A percentile compares a stretch with the other conserved stretches of the same genome.
These are phyloP conservation scores for Muscicapa striata DNA, from an alignment of 2,797 vertebrate species.

Conservation along the genomic window DNA sequence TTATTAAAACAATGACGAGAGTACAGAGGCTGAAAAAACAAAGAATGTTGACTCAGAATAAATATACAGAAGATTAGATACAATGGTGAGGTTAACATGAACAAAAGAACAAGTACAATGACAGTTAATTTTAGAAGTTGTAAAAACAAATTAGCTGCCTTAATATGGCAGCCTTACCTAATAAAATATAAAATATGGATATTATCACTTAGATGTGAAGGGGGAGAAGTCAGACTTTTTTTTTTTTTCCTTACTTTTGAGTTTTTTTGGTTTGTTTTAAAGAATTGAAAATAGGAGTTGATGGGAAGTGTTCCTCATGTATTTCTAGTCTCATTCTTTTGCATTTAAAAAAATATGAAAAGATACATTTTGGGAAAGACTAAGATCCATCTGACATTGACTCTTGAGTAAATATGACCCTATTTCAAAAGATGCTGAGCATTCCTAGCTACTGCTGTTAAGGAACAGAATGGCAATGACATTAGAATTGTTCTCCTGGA, in stretches of 20 bases:
- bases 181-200: background rate
- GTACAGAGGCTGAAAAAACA: background rate
- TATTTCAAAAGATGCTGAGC: background rate
- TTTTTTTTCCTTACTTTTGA: accelerated
- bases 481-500: background rate
- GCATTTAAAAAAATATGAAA: background rate
- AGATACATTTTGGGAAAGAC: background rate
- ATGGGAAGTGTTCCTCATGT: background rate
- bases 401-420: background rate
- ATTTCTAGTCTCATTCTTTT: background rate
- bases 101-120: background rate
- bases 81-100: background rate
- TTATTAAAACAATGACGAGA: background rate
- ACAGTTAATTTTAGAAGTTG: conserved; percentile 21
- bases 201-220: background rate
- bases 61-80: conserved; percentile 23
- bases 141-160: conserved; percentile 32
- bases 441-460: background rate
- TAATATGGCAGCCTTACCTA: background rate
- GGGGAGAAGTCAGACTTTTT: background rate
- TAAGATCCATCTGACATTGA: background rate
- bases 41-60: conserved; percentile 21
- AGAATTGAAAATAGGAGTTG: background rate
- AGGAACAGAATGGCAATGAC: background rate
- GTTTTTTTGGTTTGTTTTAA: background rate